These are phyloP conservation scores for Rhopalosiphum padi DNA, from an alignment of 1,140 invertebrate species.

Conservation along the genomic window DNA sequence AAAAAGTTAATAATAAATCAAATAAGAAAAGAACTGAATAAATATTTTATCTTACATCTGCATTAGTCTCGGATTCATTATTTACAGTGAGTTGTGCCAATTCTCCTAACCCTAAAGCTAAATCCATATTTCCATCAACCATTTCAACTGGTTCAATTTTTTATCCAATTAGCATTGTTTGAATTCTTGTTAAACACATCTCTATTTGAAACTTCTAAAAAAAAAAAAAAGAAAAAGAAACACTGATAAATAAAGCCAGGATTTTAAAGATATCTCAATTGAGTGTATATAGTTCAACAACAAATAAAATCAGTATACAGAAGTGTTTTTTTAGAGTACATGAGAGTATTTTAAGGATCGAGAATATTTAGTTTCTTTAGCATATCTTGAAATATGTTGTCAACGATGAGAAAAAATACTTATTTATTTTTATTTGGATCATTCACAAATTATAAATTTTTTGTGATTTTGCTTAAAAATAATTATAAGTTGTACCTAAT, in stretches of 20 bases:
- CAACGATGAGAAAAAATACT: not conserved
- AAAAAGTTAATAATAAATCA: slow-evolving; percentile 58
- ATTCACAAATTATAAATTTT: not conserved
- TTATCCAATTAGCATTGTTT: slow-evolving; percentile 58
- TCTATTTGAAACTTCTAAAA: slow-evolving; percentile 36
- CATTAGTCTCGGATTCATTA: slow-evolving; percentile 91
- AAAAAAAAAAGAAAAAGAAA: not conserved
- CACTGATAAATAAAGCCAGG: not conserved
- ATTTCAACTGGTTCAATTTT: slow-evolving; percentile 64
- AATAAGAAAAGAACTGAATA: not conserved
- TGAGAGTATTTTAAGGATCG: not conserved
- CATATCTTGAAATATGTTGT: not conserved
- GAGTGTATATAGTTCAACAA: not conserved
- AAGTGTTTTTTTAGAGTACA: not conserved
- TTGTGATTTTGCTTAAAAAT: not conserved
- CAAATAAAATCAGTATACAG: not conserved
- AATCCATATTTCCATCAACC: slow-evolving; percentile 75
- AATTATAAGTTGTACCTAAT: not conserved
- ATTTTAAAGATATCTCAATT: not conserved
- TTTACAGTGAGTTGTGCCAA: slow-evolving; percentile 94
- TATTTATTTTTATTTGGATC: not conserved
- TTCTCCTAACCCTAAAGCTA: slow-evolving; percentile 88
- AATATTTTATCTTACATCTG: slow-evolving; percentile 69
- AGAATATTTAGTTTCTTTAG: not conserved
- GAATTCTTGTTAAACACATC: slow-evolving; percentile 45